Evolutionary conservation across 1,140 invertebrate genomes (phyloP), one percentile per base, ranked within the genome.

Genomic region (Coenobita brevimanus): DNA sequence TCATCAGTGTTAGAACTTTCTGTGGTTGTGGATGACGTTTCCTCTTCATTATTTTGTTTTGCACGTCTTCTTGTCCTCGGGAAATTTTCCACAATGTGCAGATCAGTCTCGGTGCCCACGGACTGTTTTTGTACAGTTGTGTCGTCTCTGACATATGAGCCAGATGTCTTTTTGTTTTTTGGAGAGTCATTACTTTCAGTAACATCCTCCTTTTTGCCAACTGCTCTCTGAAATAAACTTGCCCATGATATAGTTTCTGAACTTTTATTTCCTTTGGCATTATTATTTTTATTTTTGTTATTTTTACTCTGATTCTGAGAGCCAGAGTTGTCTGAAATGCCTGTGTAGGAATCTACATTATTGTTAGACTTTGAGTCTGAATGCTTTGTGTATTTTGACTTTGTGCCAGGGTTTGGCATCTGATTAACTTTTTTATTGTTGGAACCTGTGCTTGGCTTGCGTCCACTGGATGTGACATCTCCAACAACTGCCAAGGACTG

Each of bases 11-110:
- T 92, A 3, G 94, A 95, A 89, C 95, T 95, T 91, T 96, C 95
- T 15, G 95, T 96, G 6, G 95, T 96, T 0, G 95, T 96, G 0
- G 95, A 96, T 15, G 95, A 96, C 1, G 95, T 95, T 90, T 96
- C 95, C 91, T 95, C 95, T 91, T 95, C 95, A 15, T 93, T 93
- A 88, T 92, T 93, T 89, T 92, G 92, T 36, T 88, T 88, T 89
- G 92, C 82, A 33, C 67, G 85, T 89, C 88, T 78, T 88, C 89
- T 91, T 38, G 85, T 50, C 54, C 69, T 84, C 24, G 62, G 57
- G 43, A 36, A 76, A 24, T 69, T 60, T 79, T 87, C 80, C 15
- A 82, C 78, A 80, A 82, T 91, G 30, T 92, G 92, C 17, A 88
- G 38, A 83, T 91, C 91, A 24, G 91, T 85, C 57, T 84, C 82